phyloP scores from a whole-genome alignment of 2,113 vertebrate genomes.

The Macquaria australasica region DNA sequence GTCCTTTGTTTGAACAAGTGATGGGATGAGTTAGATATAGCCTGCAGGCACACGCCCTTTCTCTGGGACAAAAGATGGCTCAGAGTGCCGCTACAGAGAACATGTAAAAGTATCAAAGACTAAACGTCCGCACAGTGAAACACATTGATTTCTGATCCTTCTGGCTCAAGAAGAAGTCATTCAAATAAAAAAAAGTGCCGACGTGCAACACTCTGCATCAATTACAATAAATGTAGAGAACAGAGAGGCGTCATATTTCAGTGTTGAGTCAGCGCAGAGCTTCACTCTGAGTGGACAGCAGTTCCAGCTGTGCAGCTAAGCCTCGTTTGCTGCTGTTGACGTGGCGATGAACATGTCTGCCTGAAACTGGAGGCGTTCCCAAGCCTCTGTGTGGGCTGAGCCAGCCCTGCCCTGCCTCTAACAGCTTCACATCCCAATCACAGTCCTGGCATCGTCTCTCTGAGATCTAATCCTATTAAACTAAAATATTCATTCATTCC shows the following conservation, averaged over 20 bases:
- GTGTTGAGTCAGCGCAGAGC: slow-evolving; percentile 12
- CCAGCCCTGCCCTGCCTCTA: slow-evolving; percentile 5
- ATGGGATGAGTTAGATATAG: slow-evolving; percentile 16
- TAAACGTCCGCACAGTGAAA: not conserved
- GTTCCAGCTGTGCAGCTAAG: slow-evolving; percentile 32
- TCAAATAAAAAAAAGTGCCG: not conserved
- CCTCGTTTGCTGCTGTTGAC: slow-evolving; percentile 64
- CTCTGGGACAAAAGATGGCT: not conserved
- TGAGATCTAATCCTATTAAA: not conserved
- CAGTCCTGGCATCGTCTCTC: slow-evolving; percentile 11
- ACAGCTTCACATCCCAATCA: slow-evolving; percentile 7
- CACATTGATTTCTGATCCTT: not conserved
- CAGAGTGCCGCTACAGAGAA: not conserved
- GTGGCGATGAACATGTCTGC: slow-evolving; percentile 72
- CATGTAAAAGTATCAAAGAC: not conserved
- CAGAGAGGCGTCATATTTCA: slow-evolving; percentile 49
- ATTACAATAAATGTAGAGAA: not conserved
- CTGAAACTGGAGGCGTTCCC: slow-evolving; percentile 32
- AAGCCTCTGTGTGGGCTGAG: slow-evolving; percentile 50
- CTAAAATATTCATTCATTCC: not conserved
- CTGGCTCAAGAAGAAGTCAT: not conserved
- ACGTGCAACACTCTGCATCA: slow-evolving; percentile 3
- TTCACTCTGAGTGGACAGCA: slow-evolving; percentile 16
- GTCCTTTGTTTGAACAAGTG: slow-evolving; percentile 33
- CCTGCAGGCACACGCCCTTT: slow-evolving; percentile 38